Conservation (phyloP, 1,140 invertebrate genomes). For the Hesperophylax magnus region DNA sequence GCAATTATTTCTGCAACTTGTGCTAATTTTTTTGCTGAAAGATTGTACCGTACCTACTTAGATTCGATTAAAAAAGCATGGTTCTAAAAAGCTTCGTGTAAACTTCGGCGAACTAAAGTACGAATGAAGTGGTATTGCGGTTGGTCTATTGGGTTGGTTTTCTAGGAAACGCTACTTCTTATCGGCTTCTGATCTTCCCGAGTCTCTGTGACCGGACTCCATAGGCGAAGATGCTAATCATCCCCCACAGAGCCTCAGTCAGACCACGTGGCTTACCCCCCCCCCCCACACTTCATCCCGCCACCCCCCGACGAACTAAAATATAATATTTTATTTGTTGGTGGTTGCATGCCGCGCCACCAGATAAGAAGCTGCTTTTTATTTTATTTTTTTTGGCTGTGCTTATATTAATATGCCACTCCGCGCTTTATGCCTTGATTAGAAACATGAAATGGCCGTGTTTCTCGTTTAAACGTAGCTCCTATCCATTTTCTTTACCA, state of each 20-base stretch:
- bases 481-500: too few relatives aligned
- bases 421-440: not conserved
- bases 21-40: too few relatives aligned
- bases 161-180: constrained; percentile 17
- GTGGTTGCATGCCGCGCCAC: constrained; percentile 24
- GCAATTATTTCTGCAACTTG: too few relatives aligned
- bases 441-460: constrained; percentile 23
- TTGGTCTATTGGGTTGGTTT: not conserved
- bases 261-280: not conserved
- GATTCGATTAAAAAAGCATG: too few relatives aligned
- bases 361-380: constrained; percentile 11
- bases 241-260: not conserved
- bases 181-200: not conserved
- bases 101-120: not conserved
- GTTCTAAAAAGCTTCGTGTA: too few relatives aligned
- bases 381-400: not conserved
- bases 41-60: too few relatives aligned
- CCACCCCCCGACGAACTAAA: not conserved
- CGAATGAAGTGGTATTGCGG: not conserved
- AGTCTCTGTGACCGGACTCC: constrained; percentile 17
- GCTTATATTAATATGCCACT: constrained; percentile 7
- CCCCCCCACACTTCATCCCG: not conserved
- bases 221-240: constrained; percentile 29
- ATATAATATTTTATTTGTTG: not conserved
- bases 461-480: not conserved